A percentile compares a stretch with the other conserved stretches of the same genome.
Conservation (phyloP, 1,140 invertebrate genomes). For the Camponotus pennsylvanicus region DNA sequence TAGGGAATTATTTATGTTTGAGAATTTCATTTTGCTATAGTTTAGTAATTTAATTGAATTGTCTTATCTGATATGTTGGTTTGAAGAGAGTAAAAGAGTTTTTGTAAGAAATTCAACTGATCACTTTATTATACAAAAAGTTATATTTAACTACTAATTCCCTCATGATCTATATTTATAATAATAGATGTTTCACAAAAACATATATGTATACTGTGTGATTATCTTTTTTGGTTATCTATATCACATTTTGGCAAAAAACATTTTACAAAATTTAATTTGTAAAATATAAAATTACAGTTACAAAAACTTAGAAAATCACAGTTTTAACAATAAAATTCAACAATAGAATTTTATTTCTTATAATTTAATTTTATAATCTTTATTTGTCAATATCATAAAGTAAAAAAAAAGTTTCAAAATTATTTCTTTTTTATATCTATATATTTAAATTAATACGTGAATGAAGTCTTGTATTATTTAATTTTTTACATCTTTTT, state of each 20-base stretch:
- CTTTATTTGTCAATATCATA: neutral
- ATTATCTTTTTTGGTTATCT: neutral
- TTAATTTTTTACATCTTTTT: neutral
- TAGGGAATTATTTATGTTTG: conserved; percentile 63
- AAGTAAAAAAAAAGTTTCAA: neutral
- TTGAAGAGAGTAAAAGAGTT: conserved; percentile 7
- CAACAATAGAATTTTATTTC: neutral
- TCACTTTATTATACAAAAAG: conserved; percentile 48
- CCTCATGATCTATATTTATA: conserved; percentile 40
- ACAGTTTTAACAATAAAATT: neutral
- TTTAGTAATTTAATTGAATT: conserved; percentile 76
- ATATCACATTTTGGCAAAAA: neutral
- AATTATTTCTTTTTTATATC: neutral
- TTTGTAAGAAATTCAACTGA: conserved; percentile 40
- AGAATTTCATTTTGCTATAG: conserved; percentile 64
- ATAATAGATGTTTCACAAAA: conserved; percentile 55
- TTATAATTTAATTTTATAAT: neutral
- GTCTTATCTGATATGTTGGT: conserved; percentile 37
- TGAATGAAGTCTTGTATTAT: neutral
- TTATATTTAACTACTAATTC: conserved; percentile 57
- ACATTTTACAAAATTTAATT: neutral
- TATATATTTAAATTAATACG: neutral
- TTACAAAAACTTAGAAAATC: neutral
- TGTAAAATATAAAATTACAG: neutral
- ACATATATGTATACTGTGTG: neutral